Evolutionary conservation across 30 jellyfish, hydroid and myxozoan genomes (phyloP).

Genomic region (Pelagia noctiluca): DNA sequence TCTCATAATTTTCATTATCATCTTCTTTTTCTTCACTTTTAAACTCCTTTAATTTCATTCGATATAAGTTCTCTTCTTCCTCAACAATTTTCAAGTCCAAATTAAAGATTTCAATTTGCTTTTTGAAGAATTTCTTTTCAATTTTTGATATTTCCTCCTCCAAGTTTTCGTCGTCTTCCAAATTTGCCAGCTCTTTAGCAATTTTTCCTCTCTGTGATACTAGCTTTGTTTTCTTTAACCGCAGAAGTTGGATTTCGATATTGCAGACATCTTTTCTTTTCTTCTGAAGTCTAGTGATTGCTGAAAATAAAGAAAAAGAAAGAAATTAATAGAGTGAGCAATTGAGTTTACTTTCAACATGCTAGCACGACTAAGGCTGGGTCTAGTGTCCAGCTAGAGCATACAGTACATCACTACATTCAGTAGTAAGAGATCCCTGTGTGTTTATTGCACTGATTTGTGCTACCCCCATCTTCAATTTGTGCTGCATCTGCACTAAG

Average conservation of each 20-base stretch:
- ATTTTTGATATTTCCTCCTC: constrained; percentile 51
- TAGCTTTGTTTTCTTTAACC: constrained; percentile 35
- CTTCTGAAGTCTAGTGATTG: constrained; percentile 42
- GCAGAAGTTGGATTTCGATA: constrained; percentile 59
- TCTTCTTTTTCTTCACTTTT: constrained; percentile 22
- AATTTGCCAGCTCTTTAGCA: constrained; percentile 34
- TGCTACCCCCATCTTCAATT: no score
- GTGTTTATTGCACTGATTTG: no score
- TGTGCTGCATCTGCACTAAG: no score
- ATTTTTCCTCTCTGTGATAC: constrained; percentile 42
- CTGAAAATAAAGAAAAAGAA: constrained; percentile 17
- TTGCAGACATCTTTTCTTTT: constrained; percentile 39
- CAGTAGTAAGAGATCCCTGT: no score
- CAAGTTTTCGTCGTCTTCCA: constrained; percentile 61
- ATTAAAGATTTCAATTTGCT: constrained; percentile 71
- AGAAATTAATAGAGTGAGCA: no score
- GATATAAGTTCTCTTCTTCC: constrained; percentile 56
- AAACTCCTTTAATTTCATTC: constrained; percentile 58
- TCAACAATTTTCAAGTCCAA: constrained; percentile 65
- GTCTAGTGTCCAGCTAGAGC: no score
- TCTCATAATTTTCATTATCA: no score
- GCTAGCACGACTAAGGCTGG: no score
- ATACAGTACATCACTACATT: no score
- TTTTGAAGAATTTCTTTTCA: constrained; percentile 61
- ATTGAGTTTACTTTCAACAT: no score